Evolutionary conservation across 2,113 vertebrate species (phyloP), one percentile per base, ranked within the genome.

Genomic region (Barnardius zonarius): DNA sequence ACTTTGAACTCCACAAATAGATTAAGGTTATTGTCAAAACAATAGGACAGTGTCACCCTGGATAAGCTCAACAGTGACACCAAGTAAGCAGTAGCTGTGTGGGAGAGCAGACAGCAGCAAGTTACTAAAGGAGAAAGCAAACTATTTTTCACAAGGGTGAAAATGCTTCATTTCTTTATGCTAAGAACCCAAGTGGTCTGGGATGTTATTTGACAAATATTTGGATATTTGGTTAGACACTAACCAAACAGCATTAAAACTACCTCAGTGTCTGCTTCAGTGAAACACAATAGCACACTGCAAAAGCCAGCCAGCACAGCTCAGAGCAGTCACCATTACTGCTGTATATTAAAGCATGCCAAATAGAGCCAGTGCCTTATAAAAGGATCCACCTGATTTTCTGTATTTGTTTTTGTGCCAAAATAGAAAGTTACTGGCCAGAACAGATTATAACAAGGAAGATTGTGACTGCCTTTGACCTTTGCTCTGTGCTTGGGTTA

Each of bases 21-120:
- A 95, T 97, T 76, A 94, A 86, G 83, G 86, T 93, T 83, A 96
- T 52, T 89, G 91, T 95, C 96, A 93, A 92, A 96, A 86, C 76
- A 81, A 90, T 6, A 78, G 86, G 69, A 84, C 86, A 76, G 5
- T 55, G 74, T 87, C 83, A 93, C 37, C 44, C 59, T 55, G 30
- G 37, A 91, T 41, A 55, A 91, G 77, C 49, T 79, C 33, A 91
- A 81, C 17, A 44, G 62, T 73, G 73, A 92, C 48, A 91, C 66
- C 69, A 79, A 91, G n/a, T 9, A 77, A 90, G 83, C 43, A 69
- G 61, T 11, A 75, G 44, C 52, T 79, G 51, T 52, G n/a, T 8
- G 10, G 69, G 19, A 91, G 14, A 91, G 44, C n/a, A 86, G 77
- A 54, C 44, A 83, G 57, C 73, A 95, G 41, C 44, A 79, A 48